These are phyloP conservation scores for Sesia apiformis DNA, from an alignment of 2,888 invertebrate species.

Conservation along the genomic window DNA sequence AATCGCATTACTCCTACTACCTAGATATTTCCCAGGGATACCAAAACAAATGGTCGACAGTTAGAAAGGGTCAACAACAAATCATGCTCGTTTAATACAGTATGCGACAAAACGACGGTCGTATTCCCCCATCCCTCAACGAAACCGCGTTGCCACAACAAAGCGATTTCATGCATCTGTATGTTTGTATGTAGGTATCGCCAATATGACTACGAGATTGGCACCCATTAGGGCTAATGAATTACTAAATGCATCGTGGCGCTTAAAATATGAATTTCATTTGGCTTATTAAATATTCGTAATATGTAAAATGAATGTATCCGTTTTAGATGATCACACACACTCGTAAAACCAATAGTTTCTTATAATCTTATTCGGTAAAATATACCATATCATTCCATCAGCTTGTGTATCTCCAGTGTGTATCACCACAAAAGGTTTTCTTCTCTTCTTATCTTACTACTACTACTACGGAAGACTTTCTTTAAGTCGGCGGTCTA, in stretches of 20 bases:
- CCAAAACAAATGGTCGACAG: slow-evolving; percentile 13
- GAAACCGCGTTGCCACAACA: slow-evolving; percentile 25
- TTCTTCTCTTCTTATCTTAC: too few species aligned
- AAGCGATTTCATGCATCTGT: slow-evolving; percentile 21
- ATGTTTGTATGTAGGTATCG: neutral
- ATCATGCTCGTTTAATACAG: slow-evolving; percentile 29
- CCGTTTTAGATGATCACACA: too few species aligned
- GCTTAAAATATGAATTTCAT: neutral
- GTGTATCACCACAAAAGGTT: too few species aligned
- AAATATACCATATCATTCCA: too few species aligned
- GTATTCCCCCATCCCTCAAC: slow-evolving; percentile 31
- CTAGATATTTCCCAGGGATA: neutral
- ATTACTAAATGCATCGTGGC: neutral
- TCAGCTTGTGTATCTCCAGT: too few species aligned
- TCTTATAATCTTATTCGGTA: too few species aligned
- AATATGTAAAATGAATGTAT: too few species aligned
- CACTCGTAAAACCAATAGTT: too few species aligned
- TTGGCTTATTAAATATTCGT: too few species aligned
- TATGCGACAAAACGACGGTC: slow-evolving; percentile 26
- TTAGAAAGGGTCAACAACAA: slow-evolving; percentile 31
- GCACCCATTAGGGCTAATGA: neutral
- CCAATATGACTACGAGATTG: slow-evolving; percentile 1
- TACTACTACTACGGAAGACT: too few species aligned
- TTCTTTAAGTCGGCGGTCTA: too few species aligned
- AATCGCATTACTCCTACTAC: neutral